Evolutionary conservation across 2,888 invertebrate species (phyloP).

Genomic region (Pocota personata): DNA sequence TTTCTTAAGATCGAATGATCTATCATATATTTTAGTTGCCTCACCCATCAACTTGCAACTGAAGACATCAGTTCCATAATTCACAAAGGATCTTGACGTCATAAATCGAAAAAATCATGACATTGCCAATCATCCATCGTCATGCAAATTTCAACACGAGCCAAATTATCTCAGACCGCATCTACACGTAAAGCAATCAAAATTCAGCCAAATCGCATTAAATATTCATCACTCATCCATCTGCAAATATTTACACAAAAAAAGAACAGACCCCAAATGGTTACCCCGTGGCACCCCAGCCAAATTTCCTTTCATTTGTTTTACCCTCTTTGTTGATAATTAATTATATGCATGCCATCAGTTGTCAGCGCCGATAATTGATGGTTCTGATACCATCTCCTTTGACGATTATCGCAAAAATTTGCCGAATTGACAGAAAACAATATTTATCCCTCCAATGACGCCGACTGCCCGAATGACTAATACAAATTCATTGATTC

Average conservation of each 20-base stretch:
- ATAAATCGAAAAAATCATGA: slow-evolving; percentile 15
- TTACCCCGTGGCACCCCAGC: slow-evolving; percentile 53
- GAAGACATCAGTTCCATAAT: not conserved
- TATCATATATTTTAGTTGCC: no score
- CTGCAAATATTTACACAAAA: slow-evolving; percentile 17
- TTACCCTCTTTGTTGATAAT: slow-evolving; percentile 24
- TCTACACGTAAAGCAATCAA: slow-evolving; percentile 68
- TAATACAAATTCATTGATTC: slow-evolving; percentile 40
- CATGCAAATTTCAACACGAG: slow-evolving; percentile 55
- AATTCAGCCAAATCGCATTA: slow-evolving; percentile 56
- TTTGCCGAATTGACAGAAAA: slow-evolving; percentile 53
- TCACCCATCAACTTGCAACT: not conserved
- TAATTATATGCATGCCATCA: slow-evolving; percentile 58
- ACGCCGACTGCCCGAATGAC: slow-evolving; percentile 28
- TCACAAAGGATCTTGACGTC: slow-evolving; percentile 42
- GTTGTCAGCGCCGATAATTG: slow-evolving; percentile 71
- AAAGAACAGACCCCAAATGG: slow-evolving; percentile 46
- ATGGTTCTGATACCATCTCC: slow-evolving; percentile 63
- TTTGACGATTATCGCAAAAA: slow-evolving; percentile 41
- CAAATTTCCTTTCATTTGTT: slow-evolving; percentile 8
- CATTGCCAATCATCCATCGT: slow-evolving; percentile 22
- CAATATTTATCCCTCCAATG: slow-evolving; percentile 33
- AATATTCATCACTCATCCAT: slow-evolving; percentile 63
- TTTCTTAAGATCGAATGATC: no score
- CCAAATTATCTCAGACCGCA: slow-evolving; percentile 50